Evolutionary conservation across 2,113 vertebrate species (phyloP).

Genomic region (Oxyruncus cristatus): DNA sequence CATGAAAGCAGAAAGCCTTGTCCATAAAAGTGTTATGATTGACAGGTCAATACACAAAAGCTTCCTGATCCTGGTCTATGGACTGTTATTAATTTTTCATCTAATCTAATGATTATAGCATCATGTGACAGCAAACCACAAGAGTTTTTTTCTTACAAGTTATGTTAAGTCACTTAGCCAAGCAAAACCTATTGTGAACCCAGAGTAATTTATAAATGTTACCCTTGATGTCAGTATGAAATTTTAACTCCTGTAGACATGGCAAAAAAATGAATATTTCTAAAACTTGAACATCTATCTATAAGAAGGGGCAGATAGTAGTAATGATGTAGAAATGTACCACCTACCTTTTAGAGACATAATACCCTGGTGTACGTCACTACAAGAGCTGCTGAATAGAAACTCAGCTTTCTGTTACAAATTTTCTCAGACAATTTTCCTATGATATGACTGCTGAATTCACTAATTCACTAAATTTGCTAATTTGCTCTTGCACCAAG

Average conservation of each 20-base stretch:
- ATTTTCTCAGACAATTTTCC: neutral
- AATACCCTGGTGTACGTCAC: neutral
- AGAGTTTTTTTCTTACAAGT: constrained; percentile 28
- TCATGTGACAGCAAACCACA: constrained; percentile 41
- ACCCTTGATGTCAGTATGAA: constrained; percentile 35
- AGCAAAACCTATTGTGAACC: constrained; percentile 56
- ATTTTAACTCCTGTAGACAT: neutral
- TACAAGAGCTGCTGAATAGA: neutral
- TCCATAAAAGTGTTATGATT: neutral
- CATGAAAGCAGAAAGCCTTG: neutral
- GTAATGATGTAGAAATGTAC: neutral
- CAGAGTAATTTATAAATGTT: constrained; percentile 61
- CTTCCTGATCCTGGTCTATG: constrained; percentile 3
- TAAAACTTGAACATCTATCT: neutral
- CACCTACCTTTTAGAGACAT: neutral
- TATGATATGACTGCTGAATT: neutral
- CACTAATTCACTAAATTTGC: too few species aligned
- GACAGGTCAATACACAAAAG: constrained; percentile 22
- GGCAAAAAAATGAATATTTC: neutral
- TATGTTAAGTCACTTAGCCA: constrained; percentile 53
- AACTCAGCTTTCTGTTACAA: neutral
- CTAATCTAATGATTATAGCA: constrained; percentile 21
- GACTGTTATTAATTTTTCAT: constrained; percentile 50
- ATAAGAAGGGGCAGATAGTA: neutral
- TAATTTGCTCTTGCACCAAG: neutral